Percentiles rank a stretch among this genome's conserved stretches.
Conservation (phyloP, 1,140 invertebrate species). For the Drosophila arizonae region DNA sequence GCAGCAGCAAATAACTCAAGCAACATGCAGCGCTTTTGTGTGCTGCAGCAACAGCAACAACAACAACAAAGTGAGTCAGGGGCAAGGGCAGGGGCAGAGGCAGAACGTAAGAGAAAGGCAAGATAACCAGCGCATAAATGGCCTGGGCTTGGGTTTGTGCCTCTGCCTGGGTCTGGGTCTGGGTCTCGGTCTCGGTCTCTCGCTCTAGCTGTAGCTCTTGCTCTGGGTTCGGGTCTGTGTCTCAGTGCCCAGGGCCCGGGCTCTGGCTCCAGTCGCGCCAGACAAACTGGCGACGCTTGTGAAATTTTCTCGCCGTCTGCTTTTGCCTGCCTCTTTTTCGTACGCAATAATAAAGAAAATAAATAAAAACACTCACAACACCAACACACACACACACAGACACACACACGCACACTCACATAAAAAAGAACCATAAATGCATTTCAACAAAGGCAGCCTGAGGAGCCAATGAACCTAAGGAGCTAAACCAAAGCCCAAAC, state of each 20-base stretch:
- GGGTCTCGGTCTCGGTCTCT: constrained; percentile 14
- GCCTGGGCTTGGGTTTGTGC: constrained; percentile 16
- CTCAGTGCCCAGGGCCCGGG: neutral
- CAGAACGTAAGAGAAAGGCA: constrained; percentile 49
- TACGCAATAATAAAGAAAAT: constrained; percentile 78
- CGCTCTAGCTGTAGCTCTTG: neutral
- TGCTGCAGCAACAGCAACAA: constrained; percentile 25
- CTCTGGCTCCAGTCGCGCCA: constrained; percentile 53
- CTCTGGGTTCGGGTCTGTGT: neutral
- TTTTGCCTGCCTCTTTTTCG: constrained; percentile 49
- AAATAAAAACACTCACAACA: constrained; percentile 59
- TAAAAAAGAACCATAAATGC: constrained; percentile 65
- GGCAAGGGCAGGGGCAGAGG: constrained; percentile 38
- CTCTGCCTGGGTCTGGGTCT: constrained; percentile 9
- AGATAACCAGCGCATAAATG: constrained; percentile 60
- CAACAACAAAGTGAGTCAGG: constrained; percentile 55
- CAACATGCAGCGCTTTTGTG: constrained; percentile 56
- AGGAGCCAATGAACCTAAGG: constrained; percentile 77
- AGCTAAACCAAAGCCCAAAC: constrained; percentile 70
- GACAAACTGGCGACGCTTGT: constrained; percentile 81
- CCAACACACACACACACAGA: constrained; percentile 12
- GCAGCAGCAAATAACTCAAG: constrained; percentile 31
- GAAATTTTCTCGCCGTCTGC: constrained; percentile 68
- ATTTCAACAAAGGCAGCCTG: constrained; percentile 67
- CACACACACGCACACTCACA: neutral